Evolutionary conservation across 2,888 invertebrate species (phyloP), one percentile per base, ranked within the genome.

Genomic region (Drosophila seclusa): DNA sequence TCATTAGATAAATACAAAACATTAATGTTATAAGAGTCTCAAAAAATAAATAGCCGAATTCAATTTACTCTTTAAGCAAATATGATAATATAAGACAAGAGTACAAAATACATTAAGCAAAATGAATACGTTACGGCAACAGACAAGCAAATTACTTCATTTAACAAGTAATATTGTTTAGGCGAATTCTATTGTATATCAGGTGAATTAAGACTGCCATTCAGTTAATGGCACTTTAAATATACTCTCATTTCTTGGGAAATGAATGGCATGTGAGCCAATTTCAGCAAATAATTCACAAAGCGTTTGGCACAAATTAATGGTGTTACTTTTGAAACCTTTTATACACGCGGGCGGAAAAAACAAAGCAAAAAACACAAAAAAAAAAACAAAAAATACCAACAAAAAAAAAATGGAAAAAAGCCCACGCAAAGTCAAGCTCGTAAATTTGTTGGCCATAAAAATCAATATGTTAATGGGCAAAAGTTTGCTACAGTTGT

Each of bases 381-480:
- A 49, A 59, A 73, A 8, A 7, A 32, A 8, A 42, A 21, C 38
- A 13, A 29, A 2, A 42, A 54, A 55, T 27, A 70, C 61, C 13
- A 21, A 36, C 38, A 49, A 48, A 36, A 63, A 36, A 63, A 58
- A 49, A 18, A 36, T 45, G 29, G 58, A 13, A 45, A 49, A 42
- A 38, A 52, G 59, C 70, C 80, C 68, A 78, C 70, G 78, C 75
- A 85, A 72, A 68, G 71, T 69, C 74, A 72, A 60, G 77, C 77
- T 80, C 83, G 87, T 89, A 86, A 89, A 85, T 86, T 85, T 87
- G 80, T 80, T 77, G 81, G 88, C 85, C 74, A 85, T 86, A 86
- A 86, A 86, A 86, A 86, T 86, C 85, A 86, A 86, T 86, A 86
- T 89, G 90, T 84, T 89, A 87, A 86, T 86, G 82, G 88, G 64